Conservation (phyloP, 2,113 vertebrate genomes). For the Nycticorax nycticorax region DNA sequence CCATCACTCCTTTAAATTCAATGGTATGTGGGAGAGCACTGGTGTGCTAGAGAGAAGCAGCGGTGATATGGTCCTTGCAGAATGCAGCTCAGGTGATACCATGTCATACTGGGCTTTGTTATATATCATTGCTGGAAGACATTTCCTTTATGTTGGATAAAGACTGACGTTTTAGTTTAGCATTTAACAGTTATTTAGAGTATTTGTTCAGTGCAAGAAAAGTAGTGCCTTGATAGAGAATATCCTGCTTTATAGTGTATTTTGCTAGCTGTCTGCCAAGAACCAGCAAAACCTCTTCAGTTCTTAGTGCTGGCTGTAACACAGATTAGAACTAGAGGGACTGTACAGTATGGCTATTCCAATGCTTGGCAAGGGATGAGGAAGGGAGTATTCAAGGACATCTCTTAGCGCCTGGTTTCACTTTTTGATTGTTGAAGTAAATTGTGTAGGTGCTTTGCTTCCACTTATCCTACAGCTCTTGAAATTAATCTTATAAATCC, state of each 20-base stretch:
- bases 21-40: not conserved
- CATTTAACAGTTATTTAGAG: not conserved
- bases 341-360: not conserved
- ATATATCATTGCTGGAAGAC: not conserved
- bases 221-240: not conserved
- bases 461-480: not conserved
- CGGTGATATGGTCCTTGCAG: not conserved
- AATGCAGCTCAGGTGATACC: not conserved
- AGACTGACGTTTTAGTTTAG: not conserved
- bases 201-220: not conserved
- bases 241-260: not conserved
- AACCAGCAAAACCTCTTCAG: not conserved
- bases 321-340: not conserved
- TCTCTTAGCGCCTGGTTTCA: not conserved
- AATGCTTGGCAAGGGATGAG: not conserved
- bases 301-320: not conserved
- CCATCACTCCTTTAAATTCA: not conserved
- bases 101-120: not conserved
- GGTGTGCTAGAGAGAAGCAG: not conserved
- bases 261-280: not conserved
- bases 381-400: not conserved
- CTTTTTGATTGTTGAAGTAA: not conserved
- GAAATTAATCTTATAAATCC: not conserved
- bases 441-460: not conserved
- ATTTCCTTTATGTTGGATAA: not conserved